These are phyloP conservation scores for Cherax destructor DNA, from an alignment of 1,140 invertebrate species.

Conservation along the genomic window DNA sequence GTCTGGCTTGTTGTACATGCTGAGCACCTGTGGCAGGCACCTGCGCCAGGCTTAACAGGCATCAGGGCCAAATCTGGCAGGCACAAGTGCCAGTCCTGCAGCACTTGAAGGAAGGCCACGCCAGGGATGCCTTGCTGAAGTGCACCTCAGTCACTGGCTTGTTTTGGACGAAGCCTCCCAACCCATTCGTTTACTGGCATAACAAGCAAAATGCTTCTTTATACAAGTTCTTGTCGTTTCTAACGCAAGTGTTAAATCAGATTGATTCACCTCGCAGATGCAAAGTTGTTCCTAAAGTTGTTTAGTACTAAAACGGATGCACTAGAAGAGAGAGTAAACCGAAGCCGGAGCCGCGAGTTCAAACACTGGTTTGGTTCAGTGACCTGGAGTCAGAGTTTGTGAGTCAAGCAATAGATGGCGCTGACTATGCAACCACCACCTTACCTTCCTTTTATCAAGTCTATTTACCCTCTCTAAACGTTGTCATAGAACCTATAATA, in stretches of 20 bases:
- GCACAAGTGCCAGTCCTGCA: background rate
- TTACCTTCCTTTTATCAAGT: background rate
- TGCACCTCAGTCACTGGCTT: conserved; percentile 36
- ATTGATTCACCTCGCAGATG: too few species aligned
- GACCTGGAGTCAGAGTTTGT: conserved; percentile 52
- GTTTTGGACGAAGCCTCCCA: background rate
- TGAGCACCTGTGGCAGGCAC: too few species aligned
- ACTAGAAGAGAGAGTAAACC: background rate
- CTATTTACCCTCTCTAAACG: too few species aligned
- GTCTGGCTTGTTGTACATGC: too few species aligned
- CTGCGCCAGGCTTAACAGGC: too few species aligned
- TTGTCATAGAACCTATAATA: too few species aligned
- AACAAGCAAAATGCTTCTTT: too few species aligned
- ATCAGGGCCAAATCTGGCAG: too few species aligned
- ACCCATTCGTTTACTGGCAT: background rate
- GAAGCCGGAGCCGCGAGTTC: background rate
- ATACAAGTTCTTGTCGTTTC: too few species aligned
- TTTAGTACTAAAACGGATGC: too few species aligned
- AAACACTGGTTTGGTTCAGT: conserved; percentile 57
- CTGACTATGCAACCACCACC: conserved; percentile 13
- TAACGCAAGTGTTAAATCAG: too few species aligned
- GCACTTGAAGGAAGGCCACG: conserved; percentile 5
- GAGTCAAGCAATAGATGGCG: conserved; percentile 48
- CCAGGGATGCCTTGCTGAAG: conserved; percentile 29
- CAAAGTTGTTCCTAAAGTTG: too few species aligned